Conservation (phyloP, 1,140 invertebrate species). For the Oryctes rhinoceros region DNA sequence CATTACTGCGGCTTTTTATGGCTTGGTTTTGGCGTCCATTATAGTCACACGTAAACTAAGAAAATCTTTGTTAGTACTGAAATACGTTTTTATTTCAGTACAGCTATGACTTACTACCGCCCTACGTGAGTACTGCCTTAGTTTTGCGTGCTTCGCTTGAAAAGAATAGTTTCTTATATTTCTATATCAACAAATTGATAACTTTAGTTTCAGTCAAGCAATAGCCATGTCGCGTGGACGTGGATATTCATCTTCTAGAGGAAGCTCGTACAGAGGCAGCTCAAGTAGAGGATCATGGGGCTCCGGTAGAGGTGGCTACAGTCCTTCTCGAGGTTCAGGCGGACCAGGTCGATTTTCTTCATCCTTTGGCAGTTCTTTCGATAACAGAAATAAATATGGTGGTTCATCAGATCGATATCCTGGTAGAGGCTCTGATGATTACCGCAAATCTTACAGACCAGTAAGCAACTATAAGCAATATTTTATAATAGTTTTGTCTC, state of each 20-base stretch:
- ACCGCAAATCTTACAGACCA: constrained; percentile 52
- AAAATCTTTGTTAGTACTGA: constrained; percentile 41
- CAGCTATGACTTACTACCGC: constrained; percentile 52
- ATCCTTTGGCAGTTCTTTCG: constrained; percentile 48
- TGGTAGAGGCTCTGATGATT: constrained; percentile 51
- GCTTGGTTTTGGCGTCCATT: constrained; percentile 25
- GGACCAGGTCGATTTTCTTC: constrained; percentile 46
- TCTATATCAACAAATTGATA: constrained; percentile 32
- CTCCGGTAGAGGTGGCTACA: constrained; percentile 41
- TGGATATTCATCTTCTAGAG: constrained; percentile 40
- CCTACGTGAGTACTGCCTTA: constrained; percentile 46
- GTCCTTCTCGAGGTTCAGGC: constrained; percentile 42
- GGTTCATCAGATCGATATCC: constrained; percentile 50
- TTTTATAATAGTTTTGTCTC: constrained; percentile 31
- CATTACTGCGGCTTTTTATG: constrained; percentile 36
- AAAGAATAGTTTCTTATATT: constrained; percentile 10
- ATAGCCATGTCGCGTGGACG: constrained; percentile 51
- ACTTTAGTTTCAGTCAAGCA: constrained; percentile 50
- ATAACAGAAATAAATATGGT: constrained; percentile 51
- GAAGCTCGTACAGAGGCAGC: constrained; percentile 51
- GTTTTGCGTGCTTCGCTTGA: not conserved
- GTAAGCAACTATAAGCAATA: constrained; percentile 46
- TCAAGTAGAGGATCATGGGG: constrained; percentile 45
- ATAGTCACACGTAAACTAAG: not conserved
- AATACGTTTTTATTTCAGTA: constrained; percentile 50